phyloP scores from a whole-genome alignment of 2,888 invertebrate genomes.

The Athripsodes cinereus region DNA sequence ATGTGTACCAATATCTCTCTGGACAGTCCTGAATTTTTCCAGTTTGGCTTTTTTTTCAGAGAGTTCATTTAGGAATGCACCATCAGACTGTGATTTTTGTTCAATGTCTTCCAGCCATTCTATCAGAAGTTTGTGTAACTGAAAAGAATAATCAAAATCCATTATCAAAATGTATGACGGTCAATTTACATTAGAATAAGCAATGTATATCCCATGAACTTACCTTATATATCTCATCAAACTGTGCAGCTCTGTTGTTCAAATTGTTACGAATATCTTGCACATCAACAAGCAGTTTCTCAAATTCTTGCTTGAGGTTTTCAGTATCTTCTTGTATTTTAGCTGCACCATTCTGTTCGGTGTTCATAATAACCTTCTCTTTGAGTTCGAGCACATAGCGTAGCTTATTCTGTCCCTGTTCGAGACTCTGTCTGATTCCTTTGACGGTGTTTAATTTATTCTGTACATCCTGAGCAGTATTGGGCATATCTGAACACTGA shows the following conservation, averaged over 20 bases:
- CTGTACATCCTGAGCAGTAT: conserved; percentile 76
- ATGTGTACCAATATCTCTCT: conserved; percentile 76
- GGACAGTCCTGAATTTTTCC: conserved; percentile 79
- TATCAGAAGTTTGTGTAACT: conserved; percentile 66
- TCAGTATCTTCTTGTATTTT: conserved; percentile 92
- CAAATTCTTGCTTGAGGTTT: conserved; percentile 81
- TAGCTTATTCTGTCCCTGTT: conserved; percentile 85
- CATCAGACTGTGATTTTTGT: conserved; percentile 70
- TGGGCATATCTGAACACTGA: conserved; percentile 74
- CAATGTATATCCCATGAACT: neutral
- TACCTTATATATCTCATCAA: conserved; percentile 83
- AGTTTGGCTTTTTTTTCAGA: conserved; percentile 86
- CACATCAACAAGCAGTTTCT: conserved; percentile 75
- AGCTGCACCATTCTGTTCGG: conserved; percentile 79
- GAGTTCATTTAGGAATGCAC: conserved; percentile 71
- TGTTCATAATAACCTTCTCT: conserved; percentile 89
- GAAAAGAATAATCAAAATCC: conserved; percentile 14
- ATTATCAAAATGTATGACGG: neutral
- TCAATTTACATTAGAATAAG: neutral
- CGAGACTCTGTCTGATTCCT: conserved; percentile 81
- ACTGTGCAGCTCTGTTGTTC: conserved; percentile 65
- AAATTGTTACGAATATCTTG: conserved; percentile 73
- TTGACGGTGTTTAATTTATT: conserved; percentile 81
- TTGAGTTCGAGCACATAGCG: conserved; percentile 83
- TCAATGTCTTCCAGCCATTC: conserved; percentile 90